A percentile compares a stretch with the other conserved stretches of the same genome.
These are phyloP conservation scores for Tromatobia lineatoria DNA, from an alignment of 2,888 invertebrate species.

Conservation along the genomic window DNA sequence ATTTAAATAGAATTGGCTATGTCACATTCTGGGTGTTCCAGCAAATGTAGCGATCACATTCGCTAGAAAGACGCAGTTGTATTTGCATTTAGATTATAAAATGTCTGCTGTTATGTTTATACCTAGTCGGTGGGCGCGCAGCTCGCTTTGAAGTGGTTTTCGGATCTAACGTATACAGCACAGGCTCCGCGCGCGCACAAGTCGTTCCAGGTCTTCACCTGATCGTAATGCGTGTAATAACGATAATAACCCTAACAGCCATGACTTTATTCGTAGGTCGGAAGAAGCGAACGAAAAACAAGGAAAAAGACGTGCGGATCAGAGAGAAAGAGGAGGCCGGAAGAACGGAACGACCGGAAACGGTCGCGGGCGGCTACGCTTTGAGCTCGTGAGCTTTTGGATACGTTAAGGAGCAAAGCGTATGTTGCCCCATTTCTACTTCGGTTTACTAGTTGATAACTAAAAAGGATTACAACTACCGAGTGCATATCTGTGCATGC, in stretches of 20 bases:
- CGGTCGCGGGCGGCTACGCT: slow-evolving; percentile 73
- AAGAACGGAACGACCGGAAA: slow-evolving; percentile 77
- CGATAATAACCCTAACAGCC: slow-evolving; percentile 72
- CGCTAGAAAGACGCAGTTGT: neutral
- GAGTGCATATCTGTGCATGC: neutral
- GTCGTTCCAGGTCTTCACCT: slow-evolving; percentile 73
- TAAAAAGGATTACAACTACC: slow-evolving; percentile 15
- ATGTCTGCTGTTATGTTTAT: slow-evolving; percentile 51
- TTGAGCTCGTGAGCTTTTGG: slow-evolving; percentile 71
- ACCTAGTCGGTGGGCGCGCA: slow-evolving; percentile 33
- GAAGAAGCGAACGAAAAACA: slow-evolving; percentile 38
- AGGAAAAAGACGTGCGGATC: slow-evolving; percentile 55
- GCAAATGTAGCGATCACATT: slow-evolving; percentile 1
- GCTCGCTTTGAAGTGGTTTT: slow-evolving; percentile 76
- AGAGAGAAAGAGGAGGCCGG: slow-evolving; percentile 59
- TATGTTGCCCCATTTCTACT: slow-evolving; percentile 45
- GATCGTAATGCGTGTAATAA: slow-evolving; percentile 78
- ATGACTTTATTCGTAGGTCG: slow-evolving; percentile 55
- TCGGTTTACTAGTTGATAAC: slow-evolving; percentile 33
- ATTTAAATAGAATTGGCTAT: neutral
- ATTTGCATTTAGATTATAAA: slow-evolving; percentile 38
- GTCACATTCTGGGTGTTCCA: slow-evolving; percentile 5
- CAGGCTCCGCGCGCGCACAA: slow-evolving; percentile 49
- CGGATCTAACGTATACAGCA: slow-evolving; percentile 60
- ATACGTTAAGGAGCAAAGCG: slow-evolving; percentile 51